Evolutionary conservation across 2,113 vertebrate genomes (phyloP), one percentile per base, ranked within the genome.

Genomic region (Odocoileus hemionus): DNA sequence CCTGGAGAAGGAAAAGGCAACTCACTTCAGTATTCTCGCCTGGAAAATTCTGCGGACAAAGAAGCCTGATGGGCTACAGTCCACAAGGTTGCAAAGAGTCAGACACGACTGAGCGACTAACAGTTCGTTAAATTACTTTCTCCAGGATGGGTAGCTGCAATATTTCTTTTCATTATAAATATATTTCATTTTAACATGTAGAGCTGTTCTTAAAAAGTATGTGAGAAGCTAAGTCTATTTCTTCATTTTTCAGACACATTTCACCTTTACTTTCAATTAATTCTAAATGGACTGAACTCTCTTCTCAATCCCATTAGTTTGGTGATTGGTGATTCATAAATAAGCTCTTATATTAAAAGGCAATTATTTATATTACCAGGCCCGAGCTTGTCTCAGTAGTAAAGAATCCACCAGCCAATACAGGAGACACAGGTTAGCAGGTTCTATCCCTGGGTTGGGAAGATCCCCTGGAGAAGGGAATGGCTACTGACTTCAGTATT

Each of bases 141-240:
- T 97, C 67, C 28, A 94, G 58, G 39, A 82, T 52, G 28, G 15
- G 33, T 36, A 92, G 45, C 25, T 90, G 15, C 7, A 94, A 54
- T 12, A 57, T 57, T 86, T 94, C 60, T 94, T 97, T n/a, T 94
- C 54, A 19, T 67, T 88, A 67, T 39, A 92, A 79, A 85, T 33
- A 54, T 26, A 93, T 80, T 91, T 96, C 28, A 95, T 36, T 95
- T 82, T 91, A 95, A 85, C 86, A 45, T 86, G 36, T 11, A 93
- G 30, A 57, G n/a, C 17, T 54, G 11, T 74, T 91, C 64, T 86
- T 74, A 28, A 87, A 97, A 86, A 89, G 10, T 78, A 67, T 13
- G 19, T 70, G n/a, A 82, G 52, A 86, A 86, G 93, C 14, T 54
- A 91, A 76, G 47, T 39, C 12, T 82, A 84, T 57, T 89, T n/a